phyloP scores from a whole-genome alignment of 2,888 invertebrate genomes.

The Laothoe populi region DNA sequence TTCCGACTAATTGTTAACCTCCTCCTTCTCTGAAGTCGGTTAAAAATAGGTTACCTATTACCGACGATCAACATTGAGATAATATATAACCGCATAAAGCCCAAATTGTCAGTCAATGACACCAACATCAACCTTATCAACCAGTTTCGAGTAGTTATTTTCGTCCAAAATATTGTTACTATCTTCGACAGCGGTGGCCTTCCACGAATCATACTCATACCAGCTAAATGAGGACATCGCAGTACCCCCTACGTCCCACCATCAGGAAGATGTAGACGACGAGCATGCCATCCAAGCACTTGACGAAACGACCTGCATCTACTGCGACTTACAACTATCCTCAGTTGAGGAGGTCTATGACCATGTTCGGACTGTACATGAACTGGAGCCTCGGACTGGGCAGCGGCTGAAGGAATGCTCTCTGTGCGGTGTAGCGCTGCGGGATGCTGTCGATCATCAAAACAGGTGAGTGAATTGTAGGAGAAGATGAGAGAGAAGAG shows the following conservation, averaged over 20 bases:
- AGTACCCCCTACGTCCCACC: neutral
- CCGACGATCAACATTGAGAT: too few species aligned
- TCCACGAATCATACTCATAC: neutral
- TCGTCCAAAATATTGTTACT: too few species aligned
- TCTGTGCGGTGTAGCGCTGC: slow-evolving; percentile 62
- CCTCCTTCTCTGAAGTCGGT: too few species aligned
- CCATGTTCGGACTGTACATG: slow-evolving; percentile 60
- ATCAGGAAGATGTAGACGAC: slow-evolving; percentile 51
- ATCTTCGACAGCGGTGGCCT: too few species aligned
- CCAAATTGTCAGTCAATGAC: too few species aligned
- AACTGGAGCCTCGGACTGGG: slow-evolving; percentile 59
- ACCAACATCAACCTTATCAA: too few species aligned
- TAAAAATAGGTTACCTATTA: too few species aligned
- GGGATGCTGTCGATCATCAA: slow-evolving; percentile 60
- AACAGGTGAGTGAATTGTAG: slow-evolving; percentile 54
- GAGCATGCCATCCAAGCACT: slow-evolving; percentile 60
- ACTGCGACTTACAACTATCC: slow-evolving; percentile 57
- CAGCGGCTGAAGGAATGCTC: slow-evolving; percentile 58
- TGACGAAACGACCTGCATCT: slow-evolving; percentile 66
- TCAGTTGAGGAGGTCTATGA: slow-evolving; percentile 54
- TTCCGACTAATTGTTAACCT: too few species aligned
- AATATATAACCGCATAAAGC: too few species aligned
- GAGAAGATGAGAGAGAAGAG: neutral
- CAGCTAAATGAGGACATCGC: neutral
- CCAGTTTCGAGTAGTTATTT: too few species aligned